Evolutionary conservation across 2,113 vertebrate species (phyloP), one percentile per base, ranked within the genome.

Genomic region (Gila orcuttii): DNA sequence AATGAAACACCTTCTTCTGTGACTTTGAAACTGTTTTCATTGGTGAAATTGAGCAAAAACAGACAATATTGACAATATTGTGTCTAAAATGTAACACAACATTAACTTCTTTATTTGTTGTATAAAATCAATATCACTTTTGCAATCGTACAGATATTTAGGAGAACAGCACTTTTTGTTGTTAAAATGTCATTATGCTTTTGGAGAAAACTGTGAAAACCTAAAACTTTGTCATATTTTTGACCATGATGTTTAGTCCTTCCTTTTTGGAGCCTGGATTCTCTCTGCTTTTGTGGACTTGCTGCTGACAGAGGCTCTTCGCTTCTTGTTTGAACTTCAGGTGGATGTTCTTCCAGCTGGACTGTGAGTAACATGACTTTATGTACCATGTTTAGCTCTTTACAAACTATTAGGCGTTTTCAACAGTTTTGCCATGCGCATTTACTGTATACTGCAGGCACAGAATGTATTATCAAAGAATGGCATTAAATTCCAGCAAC

Each of bases 271-370:
- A 60, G 91, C 93, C 6, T 96, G 95, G 95, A 88, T 92, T 89
- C 88, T 96, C 33, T 94, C 94, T 66, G 93, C 90, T 0, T 85
- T 94, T 59, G 79, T 92, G 84, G 95, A 96, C 86, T 78, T 92
- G 83, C 80, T 96, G 85, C 84, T 95, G 71, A 91, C 86, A 6
- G 90, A 93, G 75, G 85, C 85, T 4, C 90, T 95, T 81, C 83
- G 88, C 77, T 90, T 89, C 76, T 80, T 94, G 0, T 94, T 95
- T 88, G 90, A 94, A 7, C 90, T 94, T 42, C 89, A 93, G 86
- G 92, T 96, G 77, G 93, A 95, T 55, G 92, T 94, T 84, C 91
- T 96, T 74, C 93, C 95, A 23, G 90, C 94, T 1, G 95, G 95
- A 87, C 90, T 93, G 95, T 96, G 89, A 95, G 95, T 95, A 79